These are phyloP conservation scores for Synergus japonicus DNA, from an alignment of 2,888 invertebrate genomes.

Conservation along the genomic window DNA sequence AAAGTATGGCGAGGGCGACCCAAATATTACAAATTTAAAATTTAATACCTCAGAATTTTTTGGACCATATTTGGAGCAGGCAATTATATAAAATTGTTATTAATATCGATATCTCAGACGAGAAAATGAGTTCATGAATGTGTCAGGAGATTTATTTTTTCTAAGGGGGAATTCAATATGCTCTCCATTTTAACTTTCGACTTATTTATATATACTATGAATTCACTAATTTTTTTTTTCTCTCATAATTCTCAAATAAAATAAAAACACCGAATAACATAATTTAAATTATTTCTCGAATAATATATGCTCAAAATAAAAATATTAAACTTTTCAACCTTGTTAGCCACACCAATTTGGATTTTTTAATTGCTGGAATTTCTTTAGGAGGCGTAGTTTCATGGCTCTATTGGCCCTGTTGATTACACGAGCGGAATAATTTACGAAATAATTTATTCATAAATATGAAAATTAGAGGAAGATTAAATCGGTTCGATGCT, in stretches of 20 bases:
- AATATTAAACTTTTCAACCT: background rate
- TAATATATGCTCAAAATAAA: background rate
- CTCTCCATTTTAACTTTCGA: background rate
- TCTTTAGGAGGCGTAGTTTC: slow-evolving; percentile 10
- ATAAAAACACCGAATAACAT: background rate
- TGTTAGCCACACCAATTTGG: background rate
- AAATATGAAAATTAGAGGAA: slow-evolving; percentile 55
- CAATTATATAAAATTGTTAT: slow-evolving; percentile 34
- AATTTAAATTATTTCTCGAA: no score
- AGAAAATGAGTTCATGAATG: slow-evolving; percentile 48
- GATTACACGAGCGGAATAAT: slow-evolving; percentile 59
- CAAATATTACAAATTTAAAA: slow-evolving; percentile 27
- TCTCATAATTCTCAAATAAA: background rate
- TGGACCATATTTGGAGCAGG: slow-evolving; percentile 26
- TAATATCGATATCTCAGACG: slow-evolving; percentile 26
- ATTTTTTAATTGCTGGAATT: background rate
- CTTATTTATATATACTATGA: background rate
- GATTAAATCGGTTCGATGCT: slow-evolving; percentile 55
- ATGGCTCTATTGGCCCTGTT: slow-evolving; percentile 42
- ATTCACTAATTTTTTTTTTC: background rate
- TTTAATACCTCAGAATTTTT: slow-evolving; percentile 16
- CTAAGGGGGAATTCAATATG: background rate
- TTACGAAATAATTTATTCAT: slow-evolving; percentile 58
- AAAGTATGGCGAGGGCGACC: slow-evolving; percentile 35
- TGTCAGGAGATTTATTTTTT: background rate